Evolutionary conservation across 2,888 invertebrate genomes (phyloP).

Genomic region (Drosophila mercatorum): DNA sequence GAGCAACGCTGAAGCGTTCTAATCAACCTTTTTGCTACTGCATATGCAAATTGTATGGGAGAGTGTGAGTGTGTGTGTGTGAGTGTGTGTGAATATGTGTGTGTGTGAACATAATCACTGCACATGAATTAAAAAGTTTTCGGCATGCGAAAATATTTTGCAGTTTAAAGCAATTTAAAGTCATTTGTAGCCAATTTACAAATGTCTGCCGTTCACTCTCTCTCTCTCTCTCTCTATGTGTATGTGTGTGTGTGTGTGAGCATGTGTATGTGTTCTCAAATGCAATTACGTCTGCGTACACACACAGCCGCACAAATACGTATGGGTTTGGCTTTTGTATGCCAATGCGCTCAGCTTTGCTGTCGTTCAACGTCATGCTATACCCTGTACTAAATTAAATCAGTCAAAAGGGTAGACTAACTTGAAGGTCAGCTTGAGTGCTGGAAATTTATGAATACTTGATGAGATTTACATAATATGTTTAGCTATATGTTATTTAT

Average conservation of each 20-base stretch:
- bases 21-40: constrained; percentile 63
- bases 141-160: constrained; percentile 72
- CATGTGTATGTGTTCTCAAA: constrained; percentile 41
- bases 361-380: constrained; percentile 31
- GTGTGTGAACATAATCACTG: constrained; percentile 65
- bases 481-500: too few relatives aligned
- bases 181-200: constrained; percentile 80
- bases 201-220: constrained; percentile 52
- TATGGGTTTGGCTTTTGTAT: constrained; percentile 51
- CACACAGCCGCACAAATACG: constrained; percentile 18
- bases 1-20: constrained; percentile 47
- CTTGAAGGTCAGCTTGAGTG: neutral
- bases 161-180: constrained; percentile 79
- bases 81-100: constrained; percentile 6
- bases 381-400: constrained; percentile 21
- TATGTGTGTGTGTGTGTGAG: constrained; percentile 3
- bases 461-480: too few relatives aligned
- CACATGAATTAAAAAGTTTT: constrained; percentile 80
- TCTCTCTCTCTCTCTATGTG: constrained; percentile 2
- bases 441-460: too few relatives aligned
- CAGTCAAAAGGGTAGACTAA: neutral
- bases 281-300: constrained; percentile 66
- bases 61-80: neutral
- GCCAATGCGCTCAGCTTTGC: constrained; percentile 58
- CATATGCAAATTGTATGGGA: constrained; percentile 27